Percentiles rank a stretch among this genome's conserved stretches.
These are phyloP conservation scores for Homarus gammarus DNA, from an alignment of 2,888 invertebrate species.

Conservation along the genomic window DNA sequence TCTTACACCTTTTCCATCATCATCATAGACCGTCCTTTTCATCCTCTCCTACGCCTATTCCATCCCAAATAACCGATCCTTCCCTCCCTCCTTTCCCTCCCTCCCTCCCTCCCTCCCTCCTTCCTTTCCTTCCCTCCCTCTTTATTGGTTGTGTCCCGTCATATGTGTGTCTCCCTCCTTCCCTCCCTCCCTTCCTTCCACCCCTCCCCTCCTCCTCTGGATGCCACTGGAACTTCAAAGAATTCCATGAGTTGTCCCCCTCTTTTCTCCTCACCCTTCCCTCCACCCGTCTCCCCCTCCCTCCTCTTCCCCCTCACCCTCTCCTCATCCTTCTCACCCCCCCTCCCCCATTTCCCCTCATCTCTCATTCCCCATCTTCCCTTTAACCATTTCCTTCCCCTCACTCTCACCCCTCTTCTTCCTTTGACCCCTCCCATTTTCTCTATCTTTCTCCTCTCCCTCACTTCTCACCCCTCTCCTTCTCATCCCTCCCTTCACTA, in stretches of 20 bases:
- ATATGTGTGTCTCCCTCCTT: not conserved
- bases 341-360: no score
- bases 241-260: not conserved
- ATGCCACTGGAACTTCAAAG: no score
- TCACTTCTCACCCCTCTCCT: not conserved
- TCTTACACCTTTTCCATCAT: no score
- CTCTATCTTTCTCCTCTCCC: not conserved
- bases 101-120: not conserved
- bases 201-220: no score
- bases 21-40: no score
- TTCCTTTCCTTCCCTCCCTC: constrained; percentile 26
- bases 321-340: not conserved
- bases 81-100: no score
- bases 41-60: no score
- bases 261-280: not conserved
- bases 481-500: not conserved
- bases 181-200: constrained; percentile 28
- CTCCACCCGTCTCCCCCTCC: not conserved
- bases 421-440: not conserved
- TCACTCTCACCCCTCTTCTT: not conserved
- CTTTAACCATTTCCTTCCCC: no score
- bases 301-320: not conserved
- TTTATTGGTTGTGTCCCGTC: constrained; percentile 1
- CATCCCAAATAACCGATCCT: no score
- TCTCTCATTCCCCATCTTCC: no score